Conservation (phyloP, 2,797 vertebrate genomes). For the Pseudopleuronectes americanus region DNA sequence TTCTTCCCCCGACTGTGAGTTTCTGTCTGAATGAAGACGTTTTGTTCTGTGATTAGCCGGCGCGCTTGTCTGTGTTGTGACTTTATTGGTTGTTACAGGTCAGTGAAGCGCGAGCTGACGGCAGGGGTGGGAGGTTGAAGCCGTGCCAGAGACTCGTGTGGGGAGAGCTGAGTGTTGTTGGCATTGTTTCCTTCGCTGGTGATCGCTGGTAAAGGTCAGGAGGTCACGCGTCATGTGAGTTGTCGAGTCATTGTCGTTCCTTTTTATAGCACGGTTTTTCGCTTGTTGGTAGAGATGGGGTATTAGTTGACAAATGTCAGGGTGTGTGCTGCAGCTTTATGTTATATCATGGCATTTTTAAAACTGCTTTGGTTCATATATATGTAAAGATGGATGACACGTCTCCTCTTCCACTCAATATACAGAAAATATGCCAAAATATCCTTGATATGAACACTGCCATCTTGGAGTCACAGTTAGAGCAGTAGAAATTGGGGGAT, state of each 20-base stretch:
- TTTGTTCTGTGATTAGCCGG: slow-evolving; percentile 43
- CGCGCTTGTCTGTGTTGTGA: slow-evolving; percentile 24
- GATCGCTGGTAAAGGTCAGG: slow-evolving; percentile 37
- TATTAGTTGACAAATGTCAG: neutral
- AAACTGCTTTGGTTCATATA: no score
- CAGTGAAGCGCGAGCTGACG: slow-evolving; percentile 43
- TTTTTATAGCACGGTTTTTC: neutral
- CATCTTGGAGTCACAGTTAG: no score
- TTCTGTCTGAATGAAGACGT: slow-evolving; percentile 22
- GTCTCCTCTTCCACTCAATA: no score
- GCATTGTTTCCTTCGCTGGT: slow-evolving; percentile 14
- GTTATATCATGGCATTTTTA: no score
- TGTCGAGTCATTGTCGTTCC: neutral
- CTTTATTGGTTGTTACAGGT: slow-evolving; percentile 54
- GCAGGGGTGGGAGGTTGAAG: slow-evolving; percentile 30
- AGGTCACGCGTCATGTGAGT: slow-evolving; percentile 9
- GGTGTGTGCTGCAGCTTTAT: neutral
- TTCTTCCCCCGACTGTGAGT: neutral
- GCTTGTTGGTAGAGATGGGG: neutral
- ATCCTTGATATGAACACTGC: no score
- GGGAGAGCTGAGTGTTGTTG: slow-evolving; percentile 23
- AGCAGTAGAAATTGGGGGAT: no score
- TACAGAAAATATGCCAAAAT: no score
- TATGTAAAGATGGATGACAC: no score
- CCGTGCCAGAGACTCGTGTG: slow-evolving; percentile 20